Evolutionary conservation across 2,113 vertebrate genomes (phyloP), one percentile per base, ranked within the genome.

Genomic region (Scopus umbretta): DNA sequence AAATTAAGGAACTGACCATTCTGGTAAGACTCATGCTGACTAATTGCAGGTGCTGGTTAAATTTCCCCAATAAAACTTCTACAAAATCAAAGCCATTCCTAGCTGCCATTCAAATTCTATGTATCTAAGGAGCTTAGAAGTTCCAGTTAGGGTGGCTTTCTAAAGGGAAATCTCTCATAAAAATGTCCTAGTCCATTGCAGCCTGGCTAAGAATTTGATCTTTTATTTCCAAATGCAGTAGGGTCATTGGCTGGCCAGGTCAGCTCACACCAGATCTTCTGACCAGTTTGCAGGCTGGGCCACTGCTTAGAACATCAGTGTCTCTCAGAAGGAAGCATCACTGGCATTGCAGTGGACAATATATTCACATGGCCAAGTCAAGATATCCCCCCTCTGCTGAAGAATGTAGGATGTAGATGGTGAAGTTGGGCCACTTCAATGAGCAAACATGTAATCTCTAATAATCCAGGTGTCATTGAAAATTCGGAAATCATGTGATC

Each of bases 1-100:
- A 96, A 97, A 98, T 96, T 86, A 84, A 65, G 65, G 45, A 94
- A 87, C 94, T 95, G 94, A 96, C 95, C 88, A 80, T 88, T 80
- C 93, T 87, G 91, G 91, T 90, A 85, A 93, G 79, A 97, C 65
- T 95, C 90, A 93, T 9, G 88, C 91, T 96, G 93, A 89, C 88
- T 91, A 96, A 96, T 96, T 97, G 95, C 93, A 96, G 88, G 86
- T 96, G 86, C 65, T 93, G 82, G 56, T 88, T 92, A 84, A 92
- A 96, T 96, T 91, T 94, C 90, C 90, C 87, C 94, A 82, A 71
- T 83, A 91, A 88, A 85, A 92, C 21, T 80, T 95, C 47, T 88
- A 92, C 84, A 94, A 95, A 96, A 91, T 72, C 75, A 82, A 96
- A 79, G 50, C 62, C 76, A 58, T 76, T 91, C 76, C 45, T 61